Base-by-base conservation (phyloP, 2,113 vertebrate species). In the Oplegnathus fasciatus region DNA sequence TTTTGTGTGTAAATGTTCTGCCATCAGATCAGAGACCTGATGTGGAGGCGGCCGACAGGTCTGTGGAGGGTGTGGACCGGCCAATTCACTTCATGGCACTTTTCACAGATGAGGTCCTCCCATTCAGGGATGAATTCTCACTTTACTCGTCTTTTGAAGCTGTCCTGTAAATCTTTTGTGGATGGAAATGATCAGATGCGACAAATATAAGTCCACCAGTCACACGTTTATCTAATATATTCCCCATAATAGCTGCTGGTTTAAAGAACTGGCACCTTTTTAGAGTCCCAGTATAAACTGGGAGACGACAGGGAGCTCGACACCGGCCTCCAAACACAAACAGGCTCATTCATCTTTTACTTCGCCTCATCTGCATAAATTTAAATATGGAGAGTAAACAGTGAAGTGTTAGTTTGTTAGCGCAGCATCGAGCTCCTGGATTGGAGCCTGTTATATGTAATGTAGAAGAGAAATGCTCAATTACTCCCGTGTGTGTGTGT, bases 401-500 rank as follows among this genome's bases (percentile, higher is more conserved):
- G 77, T 42, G 37, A 86, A 79, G 82, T 70, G 86, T 79, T 75
- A 73, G 88, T 88, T 75, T 89, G 90, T 91, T 88, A 87, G 89
- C 18, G 24, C 40, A 8, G 73, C 79, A 14, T 30, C 14, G 68
- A 78, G 85, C 80, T 76, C 62, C 85, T 76, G 71, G 70, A 82
- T 77, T 50, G 52, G 75, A 84, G 85, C 48, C 67, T 80, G 85
- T 85, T 88, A 61, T 9, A 61, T 76, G 87, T 83, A 85, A 88
- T 89, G 85, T 87, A 34, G 82, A 82, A 62, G 84, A 90, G 84
- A 88, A 85, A 82, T 75, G 89, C 87, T 92, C 89, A 90, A 89
- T 93, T 91, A 92, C 86, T 60, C n/a, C 9, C 37, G 40, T n/a
- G 60, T 44, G 84, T 57, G 61, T 73, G 34, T 55, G 79, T 54